Conservation (phyloP, 2,113 vertebrate species). For the Pica pica region DNA sequence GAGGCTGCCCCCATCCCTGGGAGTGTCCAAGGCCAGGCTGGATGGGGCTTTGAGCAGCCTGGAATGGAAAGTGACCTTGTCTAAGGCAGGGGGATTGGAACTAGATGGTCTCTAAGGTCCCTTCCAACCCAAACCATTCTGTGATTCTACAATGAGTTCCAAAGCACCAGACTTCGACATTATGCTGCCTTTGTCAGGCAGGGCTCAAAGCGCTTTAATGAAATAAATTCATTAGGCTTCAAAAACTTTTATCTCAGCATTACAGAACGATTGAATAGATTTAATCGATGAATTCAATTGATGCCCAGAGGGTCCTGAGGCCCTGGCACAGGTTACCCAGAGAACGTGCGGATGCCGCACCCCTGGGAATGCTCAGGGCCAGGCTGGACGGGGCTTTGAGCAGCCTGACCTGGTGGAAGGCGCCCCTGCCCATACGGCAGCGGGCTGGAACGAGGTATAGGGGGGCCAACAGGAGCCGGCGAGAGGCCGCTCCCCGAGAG, state of each 20-base stretch:
- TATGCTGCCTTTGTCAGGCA: not conserved
- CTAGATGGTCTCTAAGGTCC: not conserved
- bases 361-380: not conserved
- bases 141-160: not conserved
- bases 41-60: not conserved
- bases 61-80: not conserved
- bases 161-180: accelerated
- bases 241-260: not conserved
- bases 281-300: not conserved
- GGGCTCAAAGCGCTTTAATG: not conserved
- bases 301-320: too few relatives aligned
- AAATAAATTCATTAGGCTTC: not conserved
- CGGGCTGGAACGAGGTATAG: accelerated
- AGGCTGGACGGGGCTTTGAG: not conserved
- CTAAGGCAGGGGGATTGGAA: not conserved
- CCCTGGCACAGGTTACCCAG: not conserved
- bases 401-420: accelerated
- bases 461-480: accelerated
- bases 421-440: accelerated
- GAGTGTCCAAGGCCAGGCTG: not conserved
- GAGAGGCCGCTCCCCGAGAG: accelerated
- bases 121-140: not conserved
- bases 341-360: not conserved
- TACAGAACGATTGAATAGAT: not conserved
- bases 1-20: not conserved